Evolutionary conservation across 2,888 invertebrate genomes (phyloP).

Genomic region (Zele albiditarsus): DNA sequence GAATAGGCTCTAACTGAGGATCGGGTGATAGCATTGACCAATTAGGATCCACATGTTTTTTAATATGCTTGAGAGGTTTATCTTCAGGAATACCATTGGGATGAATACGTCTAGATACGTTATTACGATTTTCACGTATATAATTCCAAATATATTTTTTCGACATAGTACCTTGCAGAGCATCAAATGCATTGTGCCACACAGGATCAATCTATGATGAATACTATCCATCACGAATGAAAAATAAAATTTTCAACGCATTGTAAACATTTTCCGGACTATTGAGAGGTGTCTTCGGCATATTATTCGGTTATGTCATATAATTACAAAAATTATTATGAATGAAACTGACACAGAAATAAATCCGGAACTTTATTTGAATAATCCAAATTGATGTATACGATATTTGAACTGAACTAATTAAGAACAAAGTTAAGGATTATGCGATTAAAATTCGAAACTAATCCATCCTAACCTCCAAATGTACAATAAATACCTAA

Average conservation of each 20-base stretch:
- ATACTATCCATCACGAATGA: conserved; percentile 4
- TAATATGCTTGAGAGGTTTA: too few species aligned
- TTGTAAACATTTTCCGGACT: not conserved
- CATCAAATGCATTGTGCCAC: not conserved
- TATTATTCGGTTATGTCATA: not conserved
- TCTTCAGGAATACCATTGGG: too few species aligned
- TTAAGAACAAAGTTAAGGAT: too few species aligned
- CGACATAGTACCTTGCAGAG: not conserved
- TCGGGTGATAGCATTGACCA: too few species aligned
- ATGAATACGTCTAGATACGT: not conserved
- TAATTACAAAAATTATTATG: not conserved
- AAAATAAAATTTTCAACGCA: not conserved
- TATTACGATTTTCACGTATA: not conserved
- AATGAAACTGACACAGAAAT: not conserved
- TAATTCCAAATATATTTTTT: not conserved
- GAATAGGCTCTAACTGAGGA: too few species aligned
- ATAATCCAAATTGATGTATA: too few species aligned
- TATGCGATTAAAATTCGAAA: too few species aligned
- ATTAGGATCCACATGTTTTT: too few species aligned
- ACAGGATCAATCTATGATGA: not conserved
- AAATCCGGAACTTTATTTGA: too few species aligned
- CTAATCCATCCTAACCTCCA: too few species aligned
- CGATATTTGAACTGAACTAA: too few species aligned
- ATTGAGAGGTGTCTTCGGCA: not conserved
- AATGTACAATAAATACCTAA: too few species aligned